phyloP scores from a whole-genome alignment of 2,113 vertebrate species.

The Poecile atricapillus region DNA sequence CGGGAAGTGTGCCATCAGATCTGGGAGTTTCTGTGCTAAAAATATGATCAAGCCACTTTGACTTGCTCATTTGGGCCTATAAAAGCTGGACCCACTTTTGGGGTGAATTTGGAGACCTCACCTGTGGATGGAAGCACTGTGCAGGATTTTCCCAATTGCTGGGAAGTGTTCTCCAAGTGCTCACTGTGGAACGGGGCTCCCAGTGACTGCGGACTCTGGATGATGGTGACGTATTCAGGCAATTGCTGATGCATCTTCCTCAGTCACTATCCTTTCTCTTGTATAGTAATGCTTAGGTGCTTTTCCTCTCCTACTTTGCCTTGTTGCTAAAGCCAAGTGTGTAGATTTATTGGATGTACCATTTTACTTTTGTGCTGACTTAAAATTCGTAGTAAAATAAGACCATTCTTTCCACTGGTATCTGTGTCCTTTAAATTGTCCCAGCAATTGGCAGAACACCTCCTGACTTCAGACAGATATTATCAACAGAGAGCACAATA shows the following conservation, averaged over 20 bases:
- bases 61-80: background rate
- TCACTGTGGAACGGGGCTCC: fast-evolving
- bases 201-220: fast-evolving
- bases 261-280: background rate
- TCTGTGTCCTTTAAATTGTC: background rate
- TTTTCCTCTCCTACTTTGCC: background rate
- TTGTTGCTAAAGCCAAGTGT: background rate
- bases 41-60: background rate
- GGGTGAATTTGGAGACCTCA: background rate
- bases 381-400: background rate
- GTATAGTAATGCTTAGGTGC: background rate
- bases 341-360: background rate
- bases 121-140: background rate
- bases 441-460: background rate
- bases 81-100: background rate
- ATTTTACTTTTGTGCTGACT: background rate
- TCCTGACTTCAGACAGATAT: background rate
- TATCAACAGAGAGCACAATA: background rate
- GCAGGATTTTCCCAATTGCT: background rate
- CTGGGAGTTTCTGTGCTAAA: background rate
- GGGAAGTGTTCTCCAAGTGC: background rate
- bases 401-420: background rate
- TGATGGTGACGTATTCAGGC: no score
- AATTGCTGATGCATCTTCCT: background rate
- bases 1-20: background rate